Conservation (phyloP, 1,140 invertebrate species). For the Monochamus saltuarius region DNA sequence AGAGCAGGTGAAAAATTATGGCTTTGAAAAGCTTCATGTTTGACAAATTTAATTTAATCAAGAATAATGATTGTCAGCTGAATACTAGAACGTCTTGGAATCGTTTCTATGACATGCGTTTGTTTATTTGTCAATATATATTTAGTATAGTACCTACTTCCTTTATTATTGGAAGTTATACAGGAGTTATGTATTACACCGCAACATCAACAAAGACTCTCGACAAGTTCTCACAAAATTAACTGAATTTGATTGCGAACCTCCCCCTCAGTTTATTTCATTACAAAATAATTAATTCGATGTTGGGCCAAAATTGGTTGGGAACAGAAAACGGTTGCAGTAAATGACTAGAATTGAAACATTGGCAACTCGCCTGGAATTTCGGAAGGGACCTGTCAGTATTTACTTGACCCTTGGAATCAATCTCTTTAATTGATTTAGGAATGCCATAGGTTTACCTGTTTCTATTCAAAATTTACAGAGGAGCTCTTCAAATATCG, state of each 20-base stretch:
- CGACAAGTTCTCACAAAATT: constrained; percentile 16
- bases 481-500: too few relatives aligned
- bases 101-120: too few relatives aligned
- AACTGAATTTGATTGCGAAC: constrained; percentile 29
- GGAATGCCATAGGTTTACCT: background rate
- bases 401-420: background rate
- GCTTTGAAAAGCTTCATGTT: too few relatives aligned
- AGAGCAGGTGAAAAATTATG: too few relatives aligned
- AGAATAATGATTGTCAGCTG: too few relatives aligned
- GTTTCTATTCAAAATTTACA: background rate
- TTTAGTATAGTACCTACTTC: too few relatives aligned
- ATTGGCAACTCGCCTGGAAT: background rate
- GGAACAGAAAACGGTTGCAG: constrained; percentile 7
- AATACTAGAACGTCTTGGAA: too few relatives aligned
- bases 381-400: background rate
- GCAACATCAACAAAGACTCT: too few relatives aligned
- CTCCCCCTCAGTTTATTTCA: constrained; percentile 25
- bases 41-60: too few relatives aligned
- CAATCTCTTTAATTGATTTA: constrained; percentile 1
- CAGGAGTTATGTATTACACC: too few relatives aligned
- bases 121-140: too few relatives aligned
- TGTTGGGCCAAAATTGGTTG: constrained; percentile 16
- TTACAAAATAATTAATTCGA: constrained; percentile 29
- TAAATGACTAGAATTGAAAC: constrained; percentile 22
- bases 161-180: too few relatives aligned